Percentiles rank a stretch among this genome's conserved stretches.
These are phyloP conservation scores for Amyelois transitella DNA, from an alignment of 1,140 invertebrate genomes.

Conservation along the genomic window DNA sequence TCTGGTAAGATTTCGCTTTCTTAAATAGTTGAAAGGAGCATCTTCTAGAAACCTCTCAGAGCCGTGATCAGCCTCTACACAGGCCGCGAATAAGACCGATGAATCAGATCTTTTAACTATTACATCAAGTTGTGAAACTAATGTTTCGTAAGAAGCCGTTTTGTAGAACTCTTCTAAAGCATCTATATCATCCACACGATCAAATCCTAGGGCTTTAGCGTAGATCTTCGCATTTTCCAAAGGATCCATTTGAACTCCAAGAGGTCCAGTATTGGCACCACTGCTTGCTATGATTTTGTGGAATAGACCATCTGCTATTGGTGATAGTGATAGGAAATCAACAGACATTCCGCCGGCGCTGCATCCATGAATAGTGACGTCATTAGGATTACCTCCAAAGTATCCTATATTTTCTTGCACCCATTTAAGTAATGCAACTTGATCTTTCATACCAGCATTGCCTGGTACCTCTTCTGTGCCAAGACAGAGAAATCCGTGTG, in stretches of 20 bases:
- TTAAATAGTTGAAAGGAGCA: conserved; percentile 29
- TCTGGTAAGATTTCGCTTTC: conserved; percentile 26
- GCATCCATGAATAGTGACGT: conserved; percentile 38
- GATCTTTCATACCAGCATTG: conserved; percentile 38
- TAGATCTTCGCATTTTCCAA: conserved; percentile 30
- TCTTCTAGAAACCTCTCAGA: conserved; percentile 29
- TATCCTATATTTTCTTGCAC: conserved; percentile 24
- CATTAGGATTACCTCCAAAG: conserved; percentile 39
- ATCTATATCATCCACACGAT: conserved; percentile 26
- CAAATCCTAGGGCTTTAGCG: conserved; percentile 22
- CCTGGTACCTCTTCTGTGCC: conserved; percentile 27
- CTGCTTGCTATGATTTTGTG: conserved; percentile 38
- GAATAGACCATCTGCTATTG: conserved; percentile 34
- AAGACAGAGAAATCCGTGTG: conserved; percentile 29
- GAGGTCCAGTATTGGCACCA: conserved; percentile 20
- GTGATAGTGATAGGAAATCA: conserved; percentile 36
- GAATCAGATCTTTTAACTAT: conserved; percentile 12
- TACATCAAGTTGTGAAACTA: conserved; percentile 18
- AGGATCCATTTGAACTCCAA: conserved; percentile 33
- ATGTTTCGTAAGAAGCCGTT: conserved; percentile 22
- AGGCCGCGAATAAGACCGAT: conserved; percentile 23
- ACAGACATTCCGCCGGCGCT: conserved; percentile 35
- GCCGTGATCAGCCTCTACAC: conserved; percentile 26
- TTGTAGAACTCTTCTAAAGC: conserved; percentile 49
- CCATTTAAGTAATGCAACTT: conserved; percentile 27